phyloP scores from a whole-genome alignment of 2,113 vertebrate genomes.

The Sciurus niger region DNA sequence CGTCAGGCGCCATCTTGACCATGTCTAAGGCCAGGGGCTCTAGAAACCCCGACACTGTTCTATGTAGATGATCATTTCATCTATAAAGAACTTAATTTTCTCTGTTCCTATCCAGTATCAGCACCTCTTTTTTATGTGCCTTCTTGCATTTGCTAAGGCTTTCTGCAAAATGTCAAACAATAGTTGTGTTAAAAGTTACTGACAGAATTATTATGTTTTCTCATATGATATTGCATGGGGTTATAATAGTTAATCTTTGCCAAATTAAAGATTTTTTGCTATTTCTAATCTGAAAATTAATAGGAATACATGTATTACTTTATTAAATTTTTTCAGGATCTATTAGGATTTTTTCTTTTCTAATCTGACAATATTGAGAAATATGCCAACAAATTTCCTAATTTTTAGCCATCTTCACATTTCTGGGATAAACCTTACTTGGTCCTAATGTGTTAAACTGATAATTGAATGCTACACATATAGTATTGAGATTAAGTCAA shows the following conservation, averaged over 20 bases:
- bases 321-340: not conserved
- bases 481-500: not conserved
- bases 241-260: not conserved
- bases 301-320: not conserved
- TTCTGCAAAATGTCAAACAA: not conserved
- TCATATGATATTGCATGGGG: not conserved
- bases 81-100: constrained; percentile 10
- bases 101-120: not conserved
- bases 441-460: not conserved
- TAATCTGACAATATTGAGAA: constrained; percentile 27
- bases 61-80: not conserved
- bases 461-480: not conserved
- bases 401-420: constrained; percentile 37
- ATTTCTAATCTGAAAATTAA: not conserved
- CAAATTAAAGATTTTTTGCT: constrained; percentile 3
- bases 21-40: too few species aligned
- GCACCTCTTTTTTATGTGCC: not conserved
- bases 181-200: not conserved
- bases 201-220: not conserved
- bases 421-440: not conserved
- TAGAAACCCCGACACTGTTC: too few species aligned
- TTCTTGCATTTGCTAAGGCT: not conserved
- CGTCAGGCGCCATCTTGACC: too few species aligned
- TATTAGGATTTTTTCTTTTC: not conserved
- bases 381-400: constrained; percentile 32